These are phyloP conservation scores for Tinamus major DNA, from an alignment of 2,797 vertebrate genomes.

Conservation along the genomic window DNA sequence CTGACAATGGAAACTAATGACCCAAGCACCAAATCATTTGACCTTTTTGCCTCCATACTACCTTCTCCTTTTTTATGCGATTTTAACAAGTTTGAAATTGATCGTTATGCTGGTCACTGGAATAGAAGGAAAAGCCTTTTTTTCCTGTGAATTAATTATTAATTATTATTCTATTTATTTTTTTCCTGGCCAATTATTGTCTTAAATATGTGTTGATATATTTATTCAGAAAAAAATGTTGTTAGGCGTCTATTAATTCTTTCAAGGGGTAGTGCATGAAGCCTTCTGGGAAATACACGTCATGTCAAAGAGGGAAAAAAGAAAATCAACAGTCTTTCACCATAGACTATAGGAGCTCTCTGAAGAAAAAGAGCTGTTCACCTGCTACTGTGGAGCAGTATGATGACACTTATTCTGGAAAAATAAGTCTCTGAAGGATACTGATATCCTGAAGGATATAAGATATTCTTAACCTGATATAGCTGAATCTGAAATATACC, in stretches of 20 bases:
- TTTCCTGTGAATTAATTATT: not conserved
- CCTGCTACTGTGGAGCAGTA: not conserved
- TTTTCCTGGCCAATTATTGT: not conserved
- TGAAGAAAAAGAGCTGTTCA: not conserved
- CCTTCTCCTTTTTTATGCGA: not conserved
- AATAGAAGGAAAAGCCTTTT: not conserved
- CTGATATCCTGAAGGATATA: not conserved
- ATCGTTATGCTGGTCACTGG: not conserved
- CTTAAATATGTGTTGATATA: not conserved
- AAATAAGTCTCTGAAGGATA: not conserved
- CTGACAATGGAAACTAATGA: not conserved
- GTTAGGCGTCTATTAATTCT: not conserved
- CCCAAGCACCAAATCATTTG: not conserved
- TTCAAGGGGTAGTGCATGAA: not conserved
- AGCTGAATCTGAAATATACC: fast-evolving
- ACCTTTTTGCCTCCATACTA: not conserved
- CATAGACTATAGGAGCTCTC: not conserved
- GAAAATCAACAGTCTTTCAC: not conserved
- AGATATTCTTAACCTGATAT: not conserved
- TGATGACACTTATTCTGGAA: not conserved
- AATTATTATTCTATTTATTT: not conserved
- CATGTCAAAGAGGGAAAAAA: not conserved
- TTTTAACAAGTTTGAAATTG: not conserved
- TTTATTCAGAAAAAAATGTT: not conserved
- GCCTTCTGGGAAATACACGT: not conserved